Evolutionary conservation across 2,888 invertebrate species (phyloP), one percentile per base, ranked within the genome.

Genomic region (Apantesis nais): DNA sequence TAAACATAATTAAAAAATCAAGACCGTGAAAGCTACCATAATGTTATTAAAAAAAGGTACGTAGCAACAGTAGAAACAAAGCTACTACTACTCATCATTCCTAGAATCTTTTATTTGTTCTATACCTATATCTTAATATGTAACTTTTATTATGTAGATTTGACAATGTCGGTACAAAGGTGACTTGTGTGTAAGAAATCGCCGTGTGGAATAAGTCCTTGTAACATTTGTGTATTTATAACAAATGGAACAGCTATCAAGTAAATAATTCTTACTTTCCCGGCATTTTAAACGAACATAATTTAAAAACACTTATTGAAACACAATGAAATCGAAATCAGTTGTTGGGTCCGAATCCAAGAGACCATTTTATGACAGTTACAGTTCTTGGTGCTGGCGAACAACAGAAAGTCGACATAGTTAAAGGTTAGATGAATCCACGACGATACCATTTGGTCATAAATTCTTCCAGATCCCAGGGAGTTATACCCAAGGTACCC

Each of bases 1-100:
- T 79, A 76, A 74, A 70, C 66, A 64, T 80, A 69, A 79, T 79
- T 76, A 76, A 80, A 79, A 79, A 68, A 58, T 44, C 9, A 22
- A 25, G 25, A 29, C 34, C 14, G 39, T 22, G 16, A 7, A 12
- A 44, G 12, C 48, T 8, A 31, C 31, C 8, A 52, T 12, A 52
- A 52, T n/a, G n/a, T 52, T 52, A n/a, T 52, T 52, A n/a, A n/a
- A n/a, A 52, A n/a, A n/a, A 55, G 25, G 12, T 55, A 12, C 55
- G 4, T 12, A 25, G 25, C n/a, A 55, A 14, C 55, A 14, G 25
- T 29, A 55, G 55, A 29, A 25, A 55, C 29, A 25, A 29, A 55
- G 55, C 16, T 55, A 14, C 29, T 14, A 44, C 44, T 5, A 55
- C 55, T 52, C n/a, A n/a, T 52, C 11, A 52, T n/a, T 52, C 11